A percentile compares a stretch with the other conserved stretches of the same genome.
These are phyloP conservation scores for Trimorus sp. DNA, from an alignment of 2,888 invertebrate species.

Conservation along the genomic window DNA sequence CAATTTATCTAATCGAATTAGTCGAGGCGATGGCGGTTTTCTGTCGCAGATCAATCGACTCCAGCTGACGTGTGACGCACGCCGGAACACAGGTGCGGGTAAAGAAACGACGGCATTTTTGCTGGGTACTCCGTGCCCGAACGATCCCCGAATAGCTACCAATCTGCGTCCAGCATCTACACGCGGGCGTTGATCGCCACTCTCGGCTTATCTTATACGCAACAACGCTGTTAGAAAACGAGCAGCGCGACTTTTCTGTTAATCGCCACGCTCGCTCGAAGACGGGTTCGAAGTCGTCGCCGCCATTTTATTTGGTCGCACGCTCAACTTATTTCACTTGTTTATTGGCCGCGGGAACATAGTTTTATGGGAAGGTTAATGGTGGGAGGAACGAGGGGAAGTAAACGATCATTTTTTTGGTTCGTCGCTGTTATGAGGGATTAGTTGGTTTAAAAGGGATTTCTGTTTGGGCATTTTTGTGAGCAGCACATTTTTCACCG, in stretches of 20 bases:
- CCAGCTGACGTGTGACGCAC: slow-evolving; percentile 37
- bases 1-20: background rate
- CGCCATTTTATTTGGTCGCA: no score
- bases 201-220: slow-evolving; percentile 53
- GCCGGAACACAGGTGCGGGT: slow-evolving; percentile 32
- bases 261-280: slow-evolving; percentile 22
- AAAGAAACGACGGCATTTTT: slow-evolving; percentile 47
- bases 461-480: no score
- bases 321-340: no score
- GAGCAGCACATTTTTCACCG: no score
- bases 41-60: slow-evolving; percentile 43
- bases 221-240: slow-evolving; percentile 54
- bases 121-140: slow-evolving; percentile 31
- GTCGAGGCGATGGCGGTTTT: background rate
- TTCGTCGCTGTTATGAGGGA: no score
- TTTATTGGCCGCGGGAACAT: no score
- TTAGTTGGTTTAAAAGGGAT: no score
- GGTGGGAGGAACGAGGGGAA: no score
- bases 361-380: no score
- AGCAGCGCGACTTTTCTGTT: slow-evolving; percentile 36
- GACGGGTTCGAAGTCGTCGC: no score
- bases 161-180: slow-evolving; percentile 59
- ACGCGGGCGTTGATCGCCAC: slow-evolving; percentile 57
- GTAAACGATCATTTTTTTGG: no score
- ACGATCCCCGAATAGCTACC: slow-evolving; percentile 57